Evolutionary conservation across 2,888 invertebrate species (phyloP), one percentile per base, ranked within the genome.

Genomic region (Lochmaea capreae): DNA sequence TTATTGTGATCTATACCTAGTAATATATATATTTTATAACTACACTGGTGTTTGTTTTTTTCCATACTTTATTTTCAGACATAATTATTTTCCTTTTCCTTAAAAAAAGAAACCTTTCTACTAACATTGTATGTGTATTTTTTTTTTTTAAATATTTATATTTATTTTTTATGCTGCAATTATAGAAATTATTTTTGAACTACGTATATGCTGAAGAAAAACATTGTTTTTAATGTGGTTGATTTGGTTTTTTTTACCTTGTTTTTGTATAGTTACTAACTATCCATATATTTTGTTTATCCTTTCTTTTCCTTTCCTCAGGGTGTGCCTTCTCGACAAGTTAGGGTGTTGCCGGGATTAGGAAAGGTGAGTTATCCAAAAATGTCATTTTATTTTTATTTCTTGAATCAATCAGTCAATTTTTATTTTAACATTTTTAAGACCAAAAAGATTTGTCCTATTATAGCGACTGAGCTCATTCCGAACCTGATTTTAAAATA

Each of bases 291-390:
- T 46, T 43, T 75, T 71, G 61, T 65, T 67, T 66, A 61, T 69
- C 70, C 70, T 73, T 71, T 67, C 49, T 63, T 73, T 71, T 73
- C 75, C 72, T 71, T 76, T 76, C 73, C 80, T 79, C 80, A 85
- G 85, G 81, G 82, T 76, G 82, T 82, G 78, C 87, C 87, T 76
- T 87, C 87, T 74, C 83, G 86, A 76, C 87, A 87, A 87, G 87
- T 88, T 67, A 85, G 87, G 81, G 84, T 87, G 72, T 83, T 87
- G 57, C 88, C 88, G 74, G 87, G 87, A 75, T 83, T 87, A 75
- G 87, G 87, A 80, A 88, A 87, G 86, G 88, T 88, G 85, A 87
- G 88, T 83, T 16, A 62, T 69, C 5, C 8, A 12, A 26, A 26
- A 5, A 69, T 49, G n/a, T n/a, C n/a, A n/a, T n/a, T n/a, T n/a